Percentiles rank a stretch among this genome's conserved stretches.
phyloP scores from a whole-genome alignment of 1,140 invertebrate species.

The Drosophila bipectinata region DNA sequence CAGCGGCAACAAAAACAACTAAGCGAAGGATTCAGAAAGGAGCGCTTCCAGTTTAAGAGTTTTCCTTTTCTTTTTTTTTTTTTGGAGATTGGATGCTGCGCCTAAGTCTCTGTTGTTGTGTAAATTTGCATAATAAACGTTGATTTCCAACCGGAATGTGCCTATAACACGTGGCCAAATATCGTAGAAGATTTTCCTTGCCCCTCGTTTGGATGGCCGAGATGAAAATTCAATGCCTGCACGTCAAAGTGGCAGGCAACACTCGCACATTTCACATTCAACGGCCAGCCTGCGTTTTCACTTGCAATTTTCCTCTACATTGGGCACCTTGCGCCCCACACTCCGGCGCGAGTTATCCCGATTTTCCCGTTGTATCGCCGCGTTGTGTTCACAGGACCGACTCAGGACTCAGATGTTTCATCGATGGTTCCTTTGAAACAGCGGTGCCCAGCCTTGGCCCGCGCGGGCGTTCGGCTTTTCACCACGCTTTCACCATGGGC shows the following conservation, averaged over 20 bases:
- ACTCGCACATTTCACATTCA: conserved; percentile 36
- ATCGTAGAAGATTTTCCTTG: conserved; percentile 7
- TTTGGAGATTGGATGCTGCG: conserved; percentile 69
- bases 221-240: conserved; percentile 9
- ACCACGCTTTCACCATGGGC: conserved; percentile 23
- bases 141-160: conserved; percentile 7
- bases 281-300: conserved; percentile 16
- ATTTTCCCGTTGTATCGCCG: conserved; percentile 44
- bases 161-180: conserved; percentile 41
- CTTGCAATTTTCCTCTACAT: conserved; percentile 52
- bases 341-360: conserved; percentile 35
- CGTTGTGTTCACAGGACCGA: conserved; percentile 67
- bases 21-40: conserved; percentile 13
- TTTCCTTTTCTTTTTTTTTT: conserved; percentile 26
- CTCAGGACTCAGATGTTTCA: conserved; percentile 67
- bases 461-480: conserved; percentile 54
- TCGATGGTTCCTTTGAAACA: conserved; percentile 13
- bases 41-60: conserved; percentile 41
- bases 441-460: too few species aligned
- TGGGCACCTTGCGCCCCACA: conserved; percentile 34
- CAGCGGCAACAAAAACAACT: conserved; percentile 30
- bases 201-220: conserved; percentile 17
- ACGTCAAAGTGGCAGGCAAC: background rate
- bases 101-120: conserved; percentile 21
- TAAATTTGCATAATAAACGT: conserved; percentile 49